Evolutionary conservation across 1,140 invertebrate species (phyloP).

Genomic region (Cyclina sinensis): DNA sequence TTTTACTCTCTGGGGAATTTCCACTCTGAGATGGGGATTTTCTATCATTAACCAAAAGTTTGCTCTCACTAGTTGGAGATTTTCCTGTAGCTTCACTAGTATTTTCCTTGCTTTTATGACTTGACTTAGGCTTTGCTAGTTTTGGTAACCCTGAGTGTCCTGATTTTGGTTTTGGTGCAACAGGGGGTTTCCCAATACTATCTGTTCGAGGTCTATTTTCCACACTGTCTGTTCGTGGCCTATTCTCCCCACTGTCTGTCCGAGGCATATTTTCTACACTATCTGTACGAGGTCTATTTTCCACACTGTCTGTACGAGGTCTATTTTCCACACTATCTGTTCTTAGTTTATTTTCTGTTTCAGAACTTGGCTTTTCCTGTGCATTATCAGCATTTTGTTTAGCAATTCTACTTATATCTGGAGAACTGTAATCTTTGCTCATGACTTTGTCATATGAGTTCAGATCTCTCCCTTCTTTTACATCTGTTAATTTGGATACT

Average conservation of each 20-base stretch:
- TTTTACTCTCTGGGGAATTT: not conserved
- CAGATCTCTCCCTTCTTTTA: not conserved
- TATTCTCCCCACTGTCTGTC: not conserved
- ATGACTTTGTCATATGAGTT: not conserved
- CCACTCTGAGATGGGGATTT: not conserved
- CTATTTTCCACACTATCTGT: conserved; percentile 10
- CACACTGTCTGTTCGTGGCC: not conserved
- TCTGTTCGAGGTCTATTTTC: conserved; percentile 29
- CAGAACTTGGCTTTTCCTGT: not conserved
- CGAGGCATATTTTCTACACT: not conserved
- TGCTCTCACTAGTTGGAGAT: not conserved
- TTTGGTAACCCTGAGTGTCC: conserved; percentile 49
- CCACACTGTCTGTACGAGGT: not conserved
- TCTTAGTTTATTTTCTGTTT: not conserved
- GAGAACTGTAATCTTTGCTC: too few species aligned
- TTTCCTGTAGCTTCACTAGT: not conserved
- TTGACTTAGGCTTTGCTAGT: conserved; percentile 35
- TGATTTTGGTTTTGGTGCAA: conserved; percentile 56
- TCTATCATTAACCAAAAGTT: not conserved
- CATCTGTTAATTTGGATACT: not conserved
- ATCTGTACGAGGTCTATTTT: not conserved
- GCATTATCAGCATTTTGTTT: not conserved
- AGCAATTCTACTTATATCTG: too few species aligned
- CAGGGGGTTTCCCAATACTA: conserved; percentile 49
- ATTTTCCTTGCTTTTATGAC: conserved; percentile 18